Percentiles rank a stretch among this genome's conserved stretches.
phyloP scores from a whole-genome alignment of 1,140 invertebrate species.

The Aplysia californica region DNA sequence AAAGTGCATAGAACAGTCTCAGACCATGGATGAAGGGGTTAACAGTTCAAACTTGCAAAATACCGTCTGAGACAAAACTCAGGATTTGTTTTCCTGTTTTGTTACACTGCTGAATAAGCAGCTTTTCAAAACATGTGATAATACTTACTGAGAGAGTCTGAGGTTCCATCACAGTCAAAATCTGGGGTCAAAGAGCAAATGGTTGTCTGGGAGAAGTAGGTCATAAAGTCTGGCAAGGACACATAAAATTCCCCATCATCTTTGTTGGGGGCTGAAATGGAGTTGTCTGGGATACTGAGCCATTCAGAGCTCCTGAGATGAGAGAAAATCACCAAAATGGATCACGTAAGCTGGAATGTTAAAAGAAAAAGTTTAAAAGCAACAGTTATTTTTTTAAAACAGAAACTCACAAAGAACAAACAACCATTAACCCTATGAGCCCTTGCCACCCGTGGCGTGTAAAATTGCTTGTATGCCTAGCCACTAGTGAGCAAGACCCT shows the following conservation, averaged over 20 bases:
- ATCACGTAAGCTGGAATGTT: too few relatives aligned
- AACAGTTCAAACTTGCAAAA: neutral
- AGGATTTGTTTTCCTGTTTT: too few relatives aligned
- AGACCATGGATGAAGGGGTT: neutral
- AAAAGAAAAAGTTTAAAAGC: conserved; percentile 10
- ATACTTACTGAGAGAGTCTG: conserved; percentile 52
- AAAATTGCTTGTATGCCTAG: too few relatives aligned
- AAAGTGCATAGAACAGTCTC: too few relatives aligned
- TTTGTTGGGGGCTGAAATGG: conserved; percentile 33
- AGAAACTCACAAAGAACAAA: too few relatives aligned
- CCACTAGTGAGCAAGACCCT: too few relatives aligned
- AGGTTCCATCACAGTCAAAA: conserved; percentile 50
- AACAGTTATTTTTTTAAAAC: neutral
- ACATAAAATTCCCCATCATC: conserved; percentile 61
- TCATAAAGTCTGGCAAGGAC: conserved; percentile 45
- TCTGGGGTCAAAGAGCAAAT: conserved; percentile 58
- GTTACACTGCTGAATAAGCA: too few relatives aligned
- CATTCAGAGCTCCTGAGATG: conserved; percentile 46
- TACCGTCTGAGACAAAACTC: too few relatives aligned
- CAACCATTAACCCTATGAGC: too few relatives aligned
- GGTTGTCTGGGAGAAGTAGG: conserved; percentile 50
- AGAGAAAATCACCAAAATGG: neutral
- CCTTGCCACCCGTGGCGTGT: too few relatives aligned
- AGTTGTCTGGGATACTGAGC: conserved; percentile 15
- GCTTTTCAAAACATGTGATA: too few relatives aligned